Conservation (phyloP, 2,888 invertebrate species). For the Sarcophaga carnaria region DNA sequence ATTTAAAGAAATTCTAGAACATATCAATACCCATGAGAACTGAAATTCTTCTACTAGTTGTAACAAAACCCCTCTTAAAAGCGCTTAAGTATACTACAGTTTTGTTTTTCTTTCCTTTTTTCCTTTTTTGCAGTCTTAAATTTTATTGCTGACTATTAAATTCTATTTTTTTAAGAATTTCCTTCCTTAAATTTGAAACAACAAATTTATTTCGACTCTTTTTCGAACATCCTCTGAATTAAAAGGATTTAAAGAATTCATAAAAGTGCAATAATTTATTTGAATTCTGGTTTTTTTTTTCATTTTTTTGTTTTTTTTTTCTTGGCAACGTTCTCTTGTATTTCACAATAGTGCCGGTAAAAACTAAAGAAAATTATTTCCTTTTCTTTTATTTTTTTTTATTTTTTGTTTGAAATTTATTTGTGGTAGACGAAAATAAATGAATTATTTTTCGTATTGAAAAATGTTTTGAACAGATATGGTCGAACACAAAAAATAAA, state of each 20-base stretch:
- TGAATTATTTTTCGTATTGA: conserved; percentile 33
- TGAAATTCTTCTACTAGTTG: no score
- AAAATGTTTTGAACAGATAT: background rate
- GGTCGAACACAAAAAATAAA: background rate
- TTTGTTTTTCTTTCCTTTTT: no score
- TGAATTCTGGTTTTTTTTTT: background rate
- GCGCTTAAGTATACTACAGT: no score
- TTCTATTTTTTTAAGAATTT: background rate
- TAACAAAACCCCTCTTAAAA: no score
- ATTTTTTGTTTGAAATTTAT: conserved; percentile 27
- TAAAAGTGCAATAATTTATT: conserved; percentile 38
- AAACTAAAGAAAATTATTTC: conserved; percentile 17
- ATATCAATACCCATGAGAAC: no score
- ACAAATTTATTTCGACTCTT: background rate
- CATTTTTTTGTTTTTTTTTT: no score
- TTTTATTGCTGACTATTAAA: background rate
- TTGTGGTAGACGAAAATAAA: conserved; percentile 43
- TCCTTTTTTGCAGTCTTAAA: no score
- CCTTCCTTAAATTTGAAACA: no score
- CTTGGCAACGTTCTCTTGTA: no score
- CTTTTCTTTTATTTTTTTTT: background rate
- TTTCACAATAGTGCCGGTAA: no score
- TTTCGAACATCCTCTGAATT: background rate
- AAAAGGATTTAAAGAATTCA: conserved; percentile 42
- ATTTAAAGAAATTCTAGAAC: no score